Base-by-base conservation (phyloP, 2,797 vertebrate species). In the Echiichthys vipera region DNA sequence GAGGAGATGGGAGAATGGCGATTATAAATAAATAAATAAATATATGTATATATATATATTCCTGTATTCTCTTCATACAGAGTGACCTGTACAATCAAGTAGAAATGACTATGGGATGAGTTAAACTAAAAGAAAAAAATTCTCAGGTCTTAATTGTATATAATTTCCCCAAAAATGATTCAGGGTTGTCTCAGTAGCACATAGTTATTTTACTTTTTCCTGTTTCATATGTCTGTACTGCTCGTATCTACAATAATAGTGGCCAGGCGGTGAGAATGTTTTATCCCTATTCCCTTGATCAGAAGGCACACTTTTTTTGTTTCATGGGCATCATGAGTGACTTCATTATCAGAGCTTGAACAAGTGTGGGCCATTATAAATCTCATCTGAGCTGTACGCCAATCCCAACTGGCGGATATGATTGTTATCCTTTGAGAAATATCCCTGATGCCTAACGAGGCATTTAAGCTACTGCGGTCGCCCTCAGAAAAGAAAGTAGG, bases 341-440 rank as follows among this genome's bases (percentile, higher is more conserved):
- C 76, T 83, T 89, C 73, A 87, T 87, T 84, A 84, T 63, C 39
- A 49, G 61, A 43, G 36, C 69, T 50, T 42, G 46, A 42, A 82
- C 74, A 75, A 68, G 61, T 74, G 80, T 68, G 84, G 74, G 76
- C 69, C 58, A 82, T 74, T 83, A 84, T 74, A 80, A 91, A 91
- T 89, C 84, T 73, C 69, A 76, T 73, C 57, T 20, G 57, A 70
- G 65, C 71, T 17, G 58, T 68, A 58, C 37, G 65, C 89, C 86
- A 88, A 88, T 91, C 84, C 80, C 85, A 71, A 57, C 37, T 22
- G 79, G 75, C 74, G 49, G 78, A 80, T 67, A 58, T 70, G 82
- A 84, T 81, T 78, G 78, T 85, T 91, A 88, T 91, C 86, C 84
- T 89, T 76, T 78, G 83, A 91, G 80, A 91, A 91, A 88, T 84